Percentiles rank a stretch among this genome's conserved stretches.
Conservation (phyloP, 1,140 invertebrate species). For the Phenacoccus solenopsis region DNA sequence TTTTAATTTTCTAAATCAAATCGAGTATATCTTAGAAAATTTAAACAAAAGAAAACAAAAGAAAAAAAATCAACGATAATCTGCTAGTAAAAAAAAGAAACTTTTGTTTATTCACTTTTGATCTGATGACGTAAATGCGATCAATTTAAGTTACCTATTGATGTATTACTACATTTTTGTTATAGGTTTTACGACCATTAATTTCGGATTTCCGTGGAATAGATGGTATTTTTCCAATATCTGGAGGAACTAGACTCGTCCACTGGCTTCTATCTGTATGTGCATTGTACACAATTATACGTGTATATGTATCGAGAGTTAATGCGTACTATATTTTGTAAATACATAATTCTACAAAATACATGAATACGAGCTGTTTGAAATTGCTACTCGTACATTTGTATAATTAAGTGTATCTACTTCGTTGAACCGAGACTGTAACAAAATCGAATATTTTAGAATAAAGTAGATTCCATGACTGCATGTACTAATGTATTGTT, state of each 20-base stretch:
- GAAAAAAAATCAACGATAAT: background rate
- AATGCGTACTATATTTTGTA: background rate
- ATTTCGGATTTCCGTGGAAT: background rate
- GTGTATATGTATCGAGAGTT: background rate
- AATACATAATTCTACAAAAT: background rate
- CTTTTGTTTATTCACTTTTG: background rate
- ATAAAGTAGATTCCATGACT: too few relatives aligned
- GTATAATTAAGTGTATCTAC: too few relatives aligned
- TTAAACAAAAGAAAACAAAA: background rate
- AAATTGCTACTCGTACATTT: background rate
- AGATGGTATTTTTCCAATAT: background rate
- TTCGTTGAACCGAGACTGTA: too few relatives aligned
- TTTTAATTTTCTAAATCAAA: background rate
- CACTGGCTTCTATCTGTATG: too few relatives aligned
- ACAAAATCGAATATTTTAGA: too few relatives aligned
- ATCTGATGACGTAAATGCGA: background rate
- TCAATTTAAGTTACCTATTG: background rate
- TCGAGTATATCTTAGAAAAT: background rate
- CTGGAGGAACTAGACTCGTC: too few relatives aligned
- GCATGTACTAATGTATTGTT: too few relatives aligned
- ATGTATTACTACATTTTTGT: background rate
- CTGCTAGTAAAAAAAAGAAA: background rate
- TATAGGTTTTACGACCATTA: background rate
- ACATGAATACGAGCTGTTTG: background rate
- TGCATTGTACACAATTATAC: background rate